Evolutionary conservation across 2,797 vertebrate genomes (phyloP).

Genomic region (Sciaenops ocellatus): DNA sequence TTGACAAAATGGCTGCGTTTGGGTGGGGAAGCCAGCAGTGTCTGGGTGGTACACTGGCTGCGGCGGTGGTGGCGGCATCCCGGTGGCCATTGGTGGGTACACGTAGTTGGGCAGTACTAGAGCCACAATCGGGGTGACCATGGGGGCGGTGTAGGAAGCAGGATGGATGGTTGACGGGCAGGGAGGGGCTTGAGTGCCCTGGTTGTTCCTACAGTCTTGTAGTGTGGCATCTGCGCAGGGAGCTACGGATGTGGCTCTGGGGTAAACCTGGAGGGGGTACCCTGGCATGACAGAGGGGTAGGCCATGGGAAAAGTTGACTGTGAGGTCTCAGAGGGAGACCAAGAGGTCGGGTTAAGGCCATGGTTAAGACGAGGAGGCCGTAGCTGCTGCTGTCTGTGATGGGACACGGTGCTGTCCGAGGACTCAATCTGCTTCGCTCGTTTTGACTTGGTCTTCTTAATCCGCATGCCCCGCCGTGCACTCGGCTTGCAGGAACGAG

Average conservation of each 20-base stretch:
- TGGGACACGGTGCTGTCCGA: constrained; percentile 89
- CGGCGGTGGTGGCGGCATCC: constrained; percentile 51
- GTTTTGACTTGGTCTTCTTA: constrained; percentile 91
- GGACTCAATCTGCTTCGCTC: constrained; percentile 88
- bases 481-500: constrained; percentile 76
- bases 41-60: constrained; percentile 66
- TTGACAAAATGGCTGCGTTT: constrained; percentile 62
- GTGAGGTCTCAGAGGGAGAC: constrained; percentile 90
- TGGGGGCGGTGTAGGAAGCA: constrained; percentile 79
- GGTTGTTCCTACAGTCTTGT: constrained; percentile 75
- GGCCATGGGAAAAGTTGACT: constrained; percentile 87
- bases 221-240: constrained; percentile 70
- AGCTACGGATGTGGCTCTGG: constrained; percentile 72
- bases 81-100: constrained; percentile 80
- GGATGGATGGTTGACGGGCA: constrained; percentile 77
- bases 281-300: constrained; percentile 88
- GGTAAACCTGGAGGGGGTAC: constrained; percentile 89
- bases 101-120: constrained; percentile 90
- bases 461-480: constrained; percentile 81
- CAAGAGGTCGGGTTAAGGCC: constrained; percentile 89
- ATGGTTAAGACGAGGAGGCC: constrained; percentile 79
- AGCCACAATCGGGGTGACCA: constrained; percentile 90
- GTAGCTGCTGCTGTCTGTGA: constrained; percentile 76
- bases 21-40: constrained; percentile 53
- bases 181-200: constrained; percentile 75